A percentile compares a stretch with the other conserved stretches of the same genome.
These are phyloP conservation scores for Agriotes lineatus DNA, from an alignment of 2,888 invertebrate genomes.

Conservation along the genomic window DNA sequence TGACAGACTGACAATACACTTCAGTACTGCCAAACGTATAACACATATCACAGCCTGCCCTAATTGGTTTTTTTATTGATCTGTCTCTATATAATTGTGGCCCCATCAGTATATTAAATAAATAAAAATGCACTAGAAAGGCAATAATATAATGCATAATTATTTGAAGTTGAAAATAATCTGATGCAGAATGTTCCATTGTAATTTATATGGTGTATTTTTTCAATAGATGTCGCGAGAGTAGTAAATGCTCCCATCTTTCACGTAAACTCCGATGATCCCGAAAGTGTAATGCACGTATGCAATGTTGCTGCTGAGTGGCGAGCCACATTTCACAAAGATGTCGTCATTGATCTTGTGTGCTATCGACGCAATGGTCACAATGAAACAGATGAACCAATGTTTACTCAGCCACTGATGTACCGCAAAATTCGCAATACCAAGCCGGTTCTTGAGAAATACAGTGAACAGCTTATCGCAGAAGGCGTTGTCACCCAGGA, in stretches of 20 bases:
- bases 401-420: constrained; percentile 98
- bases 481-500: constrained; percentile 83
- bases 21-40: no score
- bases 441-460: constrained; percentile 83
- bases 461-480: constrained; percentile 82
- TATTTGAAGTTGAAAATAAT: no score
- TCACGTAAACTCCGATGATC: constrained; percentile 95
- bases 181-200: not conserved
- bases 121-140: constrained; percentile 71
- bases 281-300: constrained; percentile 92
- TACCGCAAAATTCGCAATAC: constrained; percentile 90
- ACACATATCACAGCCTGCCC: no score
- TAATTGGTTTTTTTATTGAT: no score
- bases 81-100: no score
- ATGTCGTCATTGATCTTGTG: constrained; percentile 93
- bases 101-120: no score
- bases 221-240: constrained; percentile 82
- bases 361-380: constrained; percentile 94
- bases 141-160: no score
- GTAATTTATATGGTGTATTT: not conserved
- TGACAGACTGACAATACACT: no score
- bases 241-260: constrained; percentile 95
- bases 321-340: constrained; percentile 94
- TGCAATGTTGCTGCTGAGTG: constrained; percentile 93
- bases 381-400: constrained; percentile 97